Conservation (phyloP, 2,888 invertebrate species). For the Eumacrocentrus americanus region DNA sequence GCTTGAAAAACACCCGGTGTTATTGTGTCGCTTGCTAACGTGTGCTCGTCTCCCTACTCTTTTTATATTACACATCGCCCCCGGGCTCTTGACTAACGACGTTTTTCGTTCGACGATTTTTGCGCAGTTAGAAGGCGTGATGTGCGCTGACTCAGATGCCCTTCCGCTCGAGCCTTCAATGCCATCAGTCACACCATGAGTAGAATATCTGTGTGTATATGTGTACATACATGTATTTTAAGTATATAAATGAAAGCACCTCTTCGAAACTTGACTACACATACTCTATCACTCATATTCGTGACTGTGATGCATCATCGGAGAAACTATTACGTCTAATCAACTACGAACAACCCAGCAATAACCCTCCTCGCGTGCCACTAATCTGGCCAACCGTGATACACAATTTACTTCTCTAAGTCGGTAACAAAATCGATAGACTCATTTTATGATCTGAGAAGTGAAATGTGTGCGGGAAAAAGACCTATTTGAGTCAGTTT, state of each 20-base stretch:
- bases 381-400: too few species aligned
- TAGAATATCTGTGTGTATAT: neutral
- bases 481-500: too few species aligned
- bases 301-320: too few species aligned
- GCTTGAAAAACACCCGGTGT: neutral
- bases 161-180: slow-evolving; percentile 40
- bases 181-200: slow-evolving; percentile 23
- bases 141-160: slow-evolving; percentile 40
- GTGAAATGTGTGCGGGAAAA: too few species aligned
- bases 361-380: too few species aligned
- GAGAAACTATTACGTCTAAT: too few species aligned
- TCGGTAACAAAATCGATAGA: too few species aligned
- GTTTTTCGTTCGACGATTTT: slow-evolving; percentile 9
- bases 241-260: neutral
- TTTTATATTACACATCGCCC: neutral
- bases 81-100: neutral
- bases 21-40: neutral
- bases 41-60: neutral
- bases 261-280: slow-evolving; percentile 14
- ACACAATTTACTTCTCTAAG: too few species aligned
- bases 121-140: slow-evolving; percentile 33
- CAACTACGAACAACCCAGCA: too few species aligned
- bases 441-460: too few species aligned
- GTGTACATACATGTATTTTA: neutral
- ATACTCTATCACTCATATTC: too few species aligned